Conservation (phyloP, 1,140 invertebrate genomes). For the Panulirus ornatus region DNA sequence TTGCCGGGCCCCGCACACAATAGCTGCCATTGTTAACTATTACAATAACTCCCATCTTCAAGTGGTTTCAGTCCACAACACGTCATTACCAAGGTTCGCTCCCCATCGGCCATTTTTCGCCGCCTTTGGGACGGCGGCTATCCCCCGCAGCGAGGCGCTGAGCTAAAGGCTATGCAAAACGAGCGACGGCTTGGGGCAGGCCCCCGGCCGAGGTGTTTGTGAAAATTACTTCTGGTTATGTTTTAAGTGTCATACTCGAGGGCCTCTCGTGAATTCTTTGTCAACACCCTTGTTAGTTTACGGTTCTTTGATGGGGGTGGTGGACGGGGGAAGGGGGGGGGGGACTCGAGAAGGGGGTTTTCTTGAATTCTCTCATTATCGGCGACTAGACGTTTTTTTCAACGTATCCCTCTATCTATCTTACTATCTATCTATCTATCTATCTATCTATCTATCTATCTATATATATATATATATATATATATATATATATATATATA, state of each 20-base stretch:
- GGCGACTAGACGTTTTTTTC: no score
- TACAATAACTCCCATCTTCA: constrained; percentile 62
- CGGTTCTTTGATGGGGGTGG: constrained; percentile 28
- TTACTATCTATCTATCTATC: no score
- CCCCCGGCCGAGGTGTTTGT: constrained; percentile 33
- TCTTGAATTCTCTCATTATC: no score
- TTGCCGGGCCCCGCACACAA: constrained; percentile 31
- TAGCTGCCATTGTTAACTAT: constrained; percentile 58
- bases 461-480: no score
- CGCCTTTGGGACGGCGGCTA: background rate
- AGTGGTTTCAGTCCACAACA: constrained; percentile 56
- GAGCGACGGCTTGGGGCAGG: background rate
- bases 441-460: no score
- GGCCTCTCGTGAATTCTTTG: constrained; percentile 18
- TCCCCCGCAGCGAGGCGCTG: background rate
- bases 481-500: no score
- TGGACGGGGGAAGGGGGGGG: no score
- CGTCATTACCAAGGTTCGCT: constrained; percentile 49
- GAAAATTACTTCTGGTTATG: constrained; percentile 50
- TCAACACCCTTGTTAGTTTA: constrained; percentile 43
- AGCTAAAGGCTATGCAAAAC: constrained; percentile 20
- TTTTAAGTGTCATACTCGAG: constrained; percentile 30
- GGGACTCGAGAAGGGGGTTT: no score
- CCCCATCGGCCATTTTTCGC: constrained; percentile 21
- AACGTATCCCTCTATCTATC: no score